A percentile compares a stretch with the other conserved stretches of the same genome.
phyloP scores from a whole-genome alignment of 1,140 invertebrate genomes.

The Diabrotica undecimpunctata region DNA sequence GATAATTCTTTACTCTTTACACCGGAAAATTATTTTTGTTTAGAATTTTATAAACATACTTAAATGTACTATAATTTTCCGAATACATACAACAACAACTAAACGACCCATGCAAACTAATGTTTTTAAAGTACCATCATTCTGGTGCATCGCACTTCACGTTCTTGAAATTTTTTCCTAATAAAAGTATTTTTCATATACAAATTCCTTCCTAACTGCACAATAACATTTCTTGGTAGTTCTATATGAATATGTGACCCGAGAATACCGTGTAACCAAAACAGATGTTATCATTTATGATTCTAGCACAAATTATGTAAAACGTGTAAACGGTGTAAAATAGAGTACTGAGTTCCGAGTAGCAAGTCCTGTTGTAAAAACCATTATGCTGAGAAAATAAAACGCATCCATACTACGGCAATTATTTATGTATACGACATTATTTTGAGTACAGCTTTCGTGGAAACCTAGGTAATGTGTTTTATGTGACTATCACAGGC shows the following conservation, averaged over 20 bases:
- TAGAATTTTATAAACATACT: too few relatives aligned
- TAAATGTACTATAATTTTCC: too few relatives aligned
- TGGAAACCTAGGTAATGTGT: neutral
- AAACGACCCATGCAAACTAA: too few relatives aligned
- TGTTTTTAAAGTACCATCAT: too few relatives aligned
- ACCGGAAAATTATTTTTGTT: too few relatives aligned
- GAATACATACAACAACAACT: too few relatives aligned
- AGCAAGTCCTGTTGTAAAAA: constrained; percentile 2
- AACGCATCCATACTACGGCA: neutral
- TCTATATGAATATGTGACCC: constrained; percentile 1
- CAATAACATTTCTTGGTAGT: neutral
- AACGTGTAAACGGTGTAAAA: neutral
- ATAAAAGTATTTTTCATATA: neutral
- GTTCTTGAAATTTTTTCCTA: too few relatives aligned
- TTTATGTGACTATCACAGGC: neutral
- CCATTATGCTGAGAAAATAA: neutral
- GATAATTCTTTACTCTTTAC: too few relatives aligned
- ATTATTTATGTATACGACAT: neutral
- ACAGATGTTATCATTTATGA: neutral
- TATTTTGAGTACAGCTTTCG: neutral
- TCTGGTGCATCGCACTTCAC: too few relatives aligned
- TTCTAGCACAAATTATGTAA: constrained; percentile 1
- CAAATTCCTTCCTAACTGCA: neutral
- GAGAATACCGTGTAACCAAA: neutral
- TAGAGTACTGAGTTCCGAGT: neutral